Evolutionary conservation across 2,888 invertebrate genomes (phyloP).

Genomic region (Fragum sueziense): DNA sequence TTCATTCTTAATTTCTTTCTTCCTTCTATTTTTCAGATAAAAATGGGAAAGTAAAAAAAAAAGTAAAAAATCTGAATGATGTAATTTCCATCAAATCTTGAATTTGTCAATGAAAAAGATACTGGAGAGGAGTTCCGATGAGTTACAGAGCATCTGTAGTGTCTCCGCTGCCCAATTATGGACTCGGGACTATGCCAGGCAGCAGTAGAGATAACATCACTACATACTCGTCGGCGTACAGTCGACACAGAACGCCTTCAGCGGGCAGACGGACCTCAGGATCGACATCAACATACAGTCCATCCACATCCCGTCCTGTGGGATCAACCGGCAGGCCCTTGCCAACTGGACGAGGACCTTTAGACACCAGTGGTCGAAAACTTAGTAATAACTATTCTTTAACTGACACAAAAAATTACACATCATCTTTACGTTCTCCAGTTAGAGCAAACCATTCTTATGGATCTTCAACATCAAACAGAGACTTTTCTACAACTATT

Average conservation of each 20-base stretch:
- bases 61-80: neutral
- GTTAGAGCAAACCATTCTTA: constrained; percentile 67
- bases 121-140: constrained; percentile 33
- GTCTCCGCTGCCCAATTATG: constrained; percentile 53
- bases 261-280: constrained; percentile 37
- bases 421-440: constrained; percentile 56
- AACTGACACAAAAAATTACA: constrained; percentile 41
- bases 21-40: neutral
- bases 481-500: constrained; percentile 46
- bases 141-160: constrained; percentile 52
- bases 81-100: neutral
- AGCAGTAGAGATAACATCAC: constrained; percentile 33
- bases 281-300: neutral
- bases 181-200: constrained; percentile 58
- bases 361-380: constrained; percentile 67
- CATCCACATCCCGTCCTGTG: constrained; percentile 36
- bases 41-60: neutral
- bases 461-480: constrained; percentile 38
- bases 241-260: constrained; percentile 36
- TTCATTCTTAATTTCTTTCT: no score
- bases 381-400: constrained; percentile 40
- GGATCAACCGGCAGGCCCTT: constrained; percentile 59
- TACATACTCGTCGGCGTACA: constrained; percentile 38
- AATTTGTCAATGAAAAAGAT: neutral
- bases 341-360: constrained; percentile 72